Conservation (phyloP, 2,797 vertebrate genomes). For the Triplophysa bombifrons region DNA sequence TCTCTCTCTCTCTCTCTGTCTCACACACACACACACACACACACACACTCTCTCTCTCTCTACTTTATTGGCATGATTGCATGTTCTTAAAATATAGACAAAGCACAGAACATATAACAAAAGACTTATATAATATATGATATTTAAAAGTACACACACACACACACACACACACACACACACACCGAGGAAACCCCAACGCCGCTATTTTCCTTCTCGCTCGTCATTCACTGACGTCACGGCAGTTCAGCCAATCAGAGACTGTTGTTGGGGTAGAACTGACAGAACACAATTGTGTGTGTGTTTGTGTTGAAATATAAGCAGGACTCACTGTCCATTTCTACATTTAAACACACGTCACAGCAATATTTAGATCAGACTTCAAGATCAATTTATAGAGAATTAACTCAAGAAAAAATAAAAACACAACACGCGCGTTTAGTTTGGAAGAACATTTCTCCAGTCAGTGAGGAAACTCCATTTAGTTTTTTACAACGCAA, state of each 20-base stretch:
- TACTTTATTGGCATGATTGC: no score
- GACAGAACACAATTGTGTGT: conserved; percentile 2
- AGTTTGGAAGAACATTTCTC: not conserved
- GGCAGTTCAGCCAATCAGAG: conserved; percentile 48
- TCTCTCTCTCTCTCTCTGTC: no score
- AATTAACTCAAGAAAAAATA: no score
- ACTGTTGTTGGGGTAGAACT: conserved; percentile 59
- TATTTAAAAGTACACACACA: not conserved
- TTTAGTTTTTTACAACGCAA: not conserved
- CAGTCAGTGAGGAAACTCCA: not conserved
- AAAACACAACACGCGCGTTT: no score
- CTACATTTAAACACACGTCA: not conserved
- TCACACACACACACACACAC: no score
- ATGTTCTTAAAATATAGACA: no score
- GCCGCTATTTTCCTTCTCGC: not conserved
- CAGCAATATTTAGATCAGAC: not conserved
- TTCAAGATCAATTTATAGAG: no score
- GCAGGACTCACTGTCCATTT: not conserved
- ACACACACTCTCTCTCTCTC: no score
- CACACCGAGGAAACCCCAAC: conserved; percentile 36
- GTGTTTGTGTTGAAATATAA: not conserved
- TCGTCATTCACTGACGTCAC: conserved; percentile 49
- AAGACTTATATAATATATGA: no score
- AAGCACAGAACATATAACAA: no score
- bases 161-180: no score